Base-by-base conservation (phyloP, 2,888 invertebrate genomes). In the Lordiphosa andalusiaca region DNA sequence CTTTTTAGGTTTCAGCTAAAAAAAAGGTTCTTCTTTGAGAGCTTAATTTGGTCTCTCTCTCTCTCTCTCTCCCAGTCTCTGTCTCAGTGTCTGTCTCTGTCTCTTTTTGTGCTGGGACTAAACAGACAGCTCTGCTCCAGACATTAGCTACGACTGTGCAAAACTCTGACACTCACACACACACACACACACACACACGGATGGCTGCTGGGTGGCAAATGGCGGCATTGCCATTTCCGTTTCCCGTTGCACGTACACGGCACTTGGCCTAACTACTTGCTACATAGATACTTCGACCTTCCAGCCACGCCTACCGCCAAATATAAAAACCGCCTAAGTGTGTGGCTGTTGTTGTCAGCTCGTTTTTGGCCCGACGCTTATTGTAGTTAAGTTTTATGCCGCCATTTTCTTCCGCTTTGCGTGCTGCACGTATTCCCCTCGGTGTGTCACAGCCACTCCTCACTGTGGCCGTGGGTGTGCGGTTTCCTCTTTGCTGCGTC, bases 311-410 rank as follows among this genome's bases (percentile, higher is more conserved):
- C 60, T 46, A 56, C 19, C 30, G 7, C 12, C 13, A 19, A 30
- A 30, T 9, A 25, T 6, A 35, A 46, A 47, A 47, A 19, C 48
- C 25, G 12, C 61, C 19, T 4, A 41, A 46, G 44, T 40, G 46
- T 55, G 37, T 44, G 50, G 47, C 54, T 48, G 77, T 56, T 67
- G 73, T 73, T 76, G 62, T 44, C 69, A 69, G 69, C 63, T 80
- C 76, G 51, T 76, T 80, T 66, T 67, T 61, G 67, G 71, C 61
- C 51, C 58, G 57, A 46, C 67, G 61, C 73, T 73, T 76, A 82
- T 76, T 70, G 81, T 83, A 63, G 73, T 84, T 68, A 73, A 80
- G 81, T 77, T 77, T 83, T 64, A 83, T 83, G 81, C 84, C 81
- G 54, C 65, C 70, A 81, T 80, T 73, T 67, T 76, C 65, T 61